Base-by-base conservation (phyloP, 2,113 vertebrate genomes). In the Psittacus erithacus region DNA sequence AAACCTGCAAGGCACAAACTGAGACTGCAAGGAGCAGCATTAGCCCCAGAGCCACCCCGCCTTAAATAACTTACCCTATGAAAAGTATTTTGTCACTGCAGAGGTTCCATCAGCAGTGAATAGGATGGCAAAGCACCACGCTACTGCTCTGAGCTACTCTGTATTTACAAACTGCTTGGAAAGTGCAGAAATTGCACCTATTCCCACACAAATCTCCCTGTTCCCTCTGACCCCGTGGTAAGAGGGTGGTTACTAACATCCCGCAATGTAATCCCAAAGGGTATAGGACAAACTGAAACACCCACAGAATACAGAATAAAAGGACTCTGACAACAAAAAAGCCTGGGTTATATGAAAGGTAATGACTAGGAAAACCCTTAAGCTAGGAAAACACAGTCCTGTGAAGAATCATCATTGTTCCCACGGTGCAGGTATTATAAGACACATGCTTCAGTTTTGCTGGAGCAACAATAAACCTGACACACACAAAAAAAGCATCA, bases 351-450 rank as follows among this genome's bases (percentile, higher is more conserved):
- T 94, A 43, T 31, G 67, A 77, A 79, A 41, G 74, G 83, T 67
- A 93, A 94, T 94, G 74, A 89, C 74, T 77, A 91, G 81, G 78
- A 96, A 94, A 91, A 89, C 17, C 44, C 49, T 92, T 92, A 69
- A 70, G 29, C 38, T 69, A 59, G 70, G 70, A 96, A 94, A 93
- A 94, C 77, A 92, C 59, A 89, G 70, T 39, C 46, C 65, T 62
- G 49, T 65, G 77, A 93, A 87, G 83, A 79, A 87, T 35, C 59
- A 43, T 85, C 84, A 91, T 93, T 82, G 75, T 50, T 94, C 67
- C 81, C 83, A 84, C 5, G 2, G 41, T 50, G n/a, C 49, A 74
- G n/a, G 19, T 92, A 82, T 77, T 93, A 53, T 65, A 91, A 88
- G 77, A 76, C n/a, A 84, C 33, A 86, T 35, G n/a, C 18, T 92